Conservation (phyloP, 2,113 vertebrate species). For the Dunckerocampus dactyliophorus region DNA sequence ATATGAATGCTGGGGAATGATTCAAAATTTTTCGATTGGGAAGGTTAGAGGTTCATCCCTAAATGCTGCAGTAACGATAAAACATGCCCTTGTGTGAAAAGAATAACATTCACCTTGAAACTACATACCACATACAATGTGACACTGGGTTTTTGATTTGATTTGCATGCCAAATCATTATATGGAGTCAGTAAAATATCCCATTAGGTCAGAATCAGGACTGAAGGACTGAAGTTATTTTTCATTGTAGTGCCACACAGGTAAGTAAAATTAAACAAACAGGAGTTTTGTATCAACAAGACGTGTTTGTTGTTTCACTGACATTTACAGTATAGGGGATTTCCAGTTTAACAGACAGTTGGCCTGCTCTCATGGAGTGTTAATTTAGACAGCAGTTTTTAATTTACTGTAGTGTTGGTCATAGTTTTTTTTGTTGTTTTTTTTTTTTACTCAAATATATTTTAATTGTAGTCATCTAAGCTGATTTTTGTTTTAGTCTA, state of each 20-base stretch:
- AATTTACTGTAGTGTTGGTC: slow-evolving; percentile 49
- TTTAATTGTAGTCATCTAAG: no score
- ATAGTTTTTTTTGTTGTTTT: slow-evolving; percentile 1
- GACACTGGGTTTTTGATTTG: slow-evolving; percentile 41
- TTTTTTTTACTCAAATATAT: no score
- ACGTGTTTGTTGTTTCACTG: slow-evolving; percentile 57
- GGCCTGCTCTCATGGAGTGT: slow-evolving; percentile 61
- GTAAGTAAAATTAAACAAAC: slow-evolving; percentile 47
- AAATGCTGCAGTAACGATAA: slow-evolving; percentile 35
- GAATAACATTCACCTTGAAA: slow-evolving; percentile 52
- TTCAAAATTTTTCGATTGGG: slow-evolving; percentile 53
- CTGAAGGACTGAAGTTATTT: slow-evolving; percentile 33
- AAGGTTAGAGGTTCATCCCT: slow-evolving; percentile 56
- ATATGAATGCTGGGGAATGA: slow-evolving; percentile 62
- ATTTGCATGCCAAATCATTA: slow-evolving; percentile 68
- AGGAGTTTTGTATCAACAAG: slow-evolving; percentile 30
- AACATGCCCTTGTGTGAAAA: slow-evolving; percentile 47
- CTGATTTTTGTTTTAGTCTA: no score
- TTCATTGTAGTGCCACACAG: slow-evolving; percentile 36
- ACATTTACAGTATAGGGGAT: slow-evolving; percentile 65
- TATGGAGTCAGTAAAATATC: slow-evolving; percentile 46
- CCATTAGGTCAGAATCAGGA: slow-evolving; percentile 57
- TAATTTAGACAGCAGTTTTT: slow-evolving; percentile 60
- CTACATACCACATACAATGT: slow-evolving; percentile 29
- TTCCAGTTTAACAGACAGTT: slow-evolving; percentile 64